Percentiles rank a stretch among this genome's conserved stretches.
phyloP scores from a whole-genome alignment of 2,113 vertebrate species.

The Cervus canadensis region DNA sequence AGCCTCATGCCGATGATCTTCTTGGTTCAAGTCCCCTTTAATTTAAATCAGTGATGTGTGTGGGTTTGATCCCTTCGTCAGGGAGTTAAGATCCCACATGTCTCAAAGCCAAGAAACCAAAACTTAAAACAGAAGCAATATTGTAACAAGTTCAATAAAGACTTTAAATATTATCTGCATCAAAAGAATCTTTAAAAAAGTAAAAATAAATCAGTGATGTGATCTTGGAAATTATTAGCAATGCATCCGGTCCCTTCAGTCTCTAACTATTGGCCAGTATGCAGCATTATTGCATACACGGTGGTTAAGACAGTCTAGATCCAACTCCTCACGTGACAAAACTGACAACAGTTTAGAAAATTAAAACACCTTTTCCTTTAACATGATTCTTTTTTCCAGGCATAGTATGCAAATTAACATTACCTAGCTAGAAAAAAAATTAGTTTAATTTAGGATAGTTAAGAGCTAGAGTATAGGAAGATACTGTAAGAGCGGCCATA shows the following conservation, averaged over 20 bases:
- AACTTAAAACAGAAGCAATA: neutral
- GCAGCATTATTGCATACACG: neutral
- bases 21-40: neutral
- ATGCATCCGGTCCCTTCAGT: neutral
- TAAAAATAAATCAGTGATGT: neutral
- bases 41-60: neutral
- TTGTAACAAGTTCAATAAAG: neutral
- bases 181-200: neutral
- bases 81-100: neutral
- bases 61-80: neutral
- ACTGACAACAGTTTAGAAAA: neutral
- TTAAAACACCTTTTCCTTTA: neutral
- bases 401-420: neutral
- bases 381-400: neutral
- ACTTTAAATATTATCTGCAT: neutral
- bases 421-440: neutral
- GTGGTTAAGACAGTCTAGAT: neutral
- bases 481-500: neutral
- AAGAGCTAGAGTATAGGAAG: neutral
- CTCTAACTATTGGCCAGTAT: neutral
- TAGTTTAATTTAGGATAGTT: neutral
- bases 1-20: neutral
- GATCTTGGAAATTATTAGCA: neutral
- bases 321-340: neutral
- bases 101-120: neutral